Base-by-base conservation (phyloP, 1,140 invertebrate genomes). In the Aphis gossypii region DNA sequence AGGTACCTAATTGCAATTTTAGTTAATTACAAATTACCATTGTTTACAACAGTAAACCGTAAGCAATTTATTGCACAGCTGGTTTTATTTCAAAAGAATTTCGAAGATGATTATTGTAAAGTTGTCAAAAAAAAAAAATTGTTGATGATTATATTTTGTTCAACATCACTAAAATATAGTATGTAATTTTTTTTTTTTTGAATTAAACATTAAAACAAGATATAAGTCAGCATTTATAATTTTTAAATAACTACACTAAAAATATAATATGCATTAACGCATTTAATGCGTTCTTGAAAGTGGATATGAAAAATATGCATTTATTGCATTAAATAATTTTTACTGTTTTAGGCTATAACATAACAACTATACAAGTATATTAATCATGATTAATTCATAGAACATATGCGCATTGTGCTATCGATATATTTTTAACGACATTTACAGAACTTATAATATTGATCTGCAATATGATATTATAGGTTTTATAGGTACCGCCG, bases 361-460 rank as follows among this genome's bases (percentile, higher is more conserved):
- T 25, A 41, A 41, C 38, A 41, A 41, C 38, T 41, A 41, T 41
- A 84, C 21, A 76, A 1, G 11, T 21, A 46, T 9, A 48, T 20
- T 18, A 41, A 89, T 56, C 41, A 89, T 89, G 51, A 56, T 89
- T 89, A 56, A 89, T 89, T 56, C 35, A 56, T 56, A 41, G 21
- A 23, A 38, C 23, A 56, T 35, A 56, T 35, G 9, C 9, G 35
- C 23, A 23, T 21, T n/a, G 35, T 9, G 23, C 21, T 41, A 89
- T 41, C 21, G 38, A 41, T 41, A 56, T 89, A 41, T 89, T 89
- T 89, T 41, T 56, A 89, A 56, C 51, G 51, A 56, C n/a, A 54
- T 89, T 89, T 51, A 89, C 51, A 89, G 51, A 89, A 41, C 35
- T 25, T 35, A 48, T 44, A 9, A 41, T 35, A 25, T 89, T 89